Conservation (phyloP, 64 coral and sea anemone genomes). For the Pachyseris speciosa region DNA sequence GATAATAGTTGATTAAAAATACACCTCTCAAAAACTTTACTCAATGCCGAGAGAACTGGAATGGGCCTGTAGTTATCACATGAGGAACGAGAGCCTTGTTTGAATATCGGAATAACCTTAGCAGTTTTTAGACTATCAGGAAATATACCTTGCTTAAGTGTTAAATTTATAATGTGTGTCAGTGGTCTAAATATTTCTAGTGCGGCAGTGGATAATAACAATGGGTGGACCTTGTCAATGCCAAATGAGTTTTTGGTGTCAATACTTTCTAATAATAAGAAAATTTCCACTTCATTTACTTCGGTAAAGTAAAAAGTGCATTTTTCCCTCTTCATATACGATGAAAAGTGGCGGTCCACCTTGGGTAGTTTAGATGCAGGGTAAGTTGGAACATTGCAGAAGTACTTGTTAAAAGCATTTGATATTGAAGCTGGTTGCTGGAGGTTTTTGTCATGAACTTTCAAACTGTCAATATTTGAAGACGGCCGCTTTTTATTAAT, state of each 20-base stretch:
- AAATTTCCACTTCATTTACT: constrained; percentile 27
- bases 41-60: constrained; percentile 11
- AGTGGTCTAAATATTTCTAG: constrained; percentile 9
- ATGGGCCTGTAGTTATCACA: constrained; percentile 44
- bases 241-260: constrained; percentile 17
- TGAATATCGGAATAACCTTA: constrained; percentile 42
- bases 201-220: constrained; percentile 15
- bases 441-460: constrained; percentile 52
- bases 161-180: constrained; percentile 42
- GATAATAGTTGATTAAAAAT: constrained; percentile 5
- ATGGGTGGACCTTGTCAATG: background rate
- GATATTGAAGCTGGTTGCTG: constrained; percentile 42
- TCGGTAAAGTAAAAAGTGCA: constrained; percentile 20
- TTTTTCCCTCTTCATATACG: constrained; percentile 20
- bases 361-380: constrained; percentile 39
- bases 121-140: constrained; percentile 36
- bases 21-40: constrained; percentile 32
- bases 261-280: constrained; percentile 29
- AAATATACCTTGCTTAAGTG: constrained; percentile 32
- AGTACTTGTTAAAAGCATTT: constrained; percentile 60
- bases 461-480: constrained; percentile 32
- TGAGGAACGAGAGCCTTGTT: constrained; percentile 19
- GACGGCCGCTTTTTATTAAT: constrained; percentile 55
- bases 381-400: constrained; percentile 52
- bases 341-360: constrained; percentile 23